Evolutionary conservation across 2,888 invertebrate species (phyloP), one percentile per base, ranked within the genome.

Genomic region (Andrena hattorfiana): DNA sequence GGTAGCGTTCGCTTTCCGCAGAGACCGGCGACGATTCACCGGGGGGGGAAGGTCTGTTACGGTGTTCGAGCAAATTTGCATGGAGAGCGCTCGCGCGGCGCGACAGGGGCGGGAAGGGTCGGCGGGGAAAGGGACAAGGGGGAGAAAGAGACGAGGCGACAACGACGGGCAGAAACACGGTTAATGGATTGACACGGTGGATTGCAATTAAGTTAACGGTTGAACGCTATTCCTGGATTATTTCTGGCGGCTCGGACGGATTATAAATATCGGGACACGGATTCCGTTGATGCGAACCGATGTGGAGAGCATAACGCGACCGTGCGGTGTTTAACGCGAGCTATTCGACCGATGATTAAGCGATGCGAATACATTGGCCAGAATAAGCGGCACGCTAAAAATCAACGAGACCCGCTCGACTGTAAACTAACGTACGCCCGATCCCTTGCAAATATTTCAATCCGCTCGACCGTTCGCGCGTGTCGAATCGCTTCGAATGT

Each of bases 131-230:
- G 62, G 20, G 59, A 35, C 35, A 35, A 26, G 6, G 23, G 6
- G 42, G 30, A 26, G 30, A 20, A 10, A 63, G 10, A 1, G 23
- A 63, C 35, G 42, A 56, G 51, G 32, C 71, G 30, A 30, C 59
- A 64, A 82, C 51, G 56, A 42, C 64, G 23, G 48, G 23, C 10
- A 23, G 77, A 70, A 78, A 75, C 66, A 75, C 69, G 54, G 81
- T 82, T 82, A 82, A 82, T 82, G 75, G 81, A 82, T 81, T 75
- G 81, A 81, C 75, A 82, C 75, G 81, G 66, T 76, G 81, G 81
- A 75, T 75, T 70, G 81, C 70, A 81, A 82, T 81, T 82, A 75
- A 75, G 81, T 82, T 82, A 82, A 81, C 75, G 81, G 81, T 70
- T 48, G 81, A 75, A 81, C 67, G 75, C 64, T 59, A 82, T 76